Conservation (phyloP, 2,113 vertebrate genomes). For the Zosterops borbonicus region DNA sequence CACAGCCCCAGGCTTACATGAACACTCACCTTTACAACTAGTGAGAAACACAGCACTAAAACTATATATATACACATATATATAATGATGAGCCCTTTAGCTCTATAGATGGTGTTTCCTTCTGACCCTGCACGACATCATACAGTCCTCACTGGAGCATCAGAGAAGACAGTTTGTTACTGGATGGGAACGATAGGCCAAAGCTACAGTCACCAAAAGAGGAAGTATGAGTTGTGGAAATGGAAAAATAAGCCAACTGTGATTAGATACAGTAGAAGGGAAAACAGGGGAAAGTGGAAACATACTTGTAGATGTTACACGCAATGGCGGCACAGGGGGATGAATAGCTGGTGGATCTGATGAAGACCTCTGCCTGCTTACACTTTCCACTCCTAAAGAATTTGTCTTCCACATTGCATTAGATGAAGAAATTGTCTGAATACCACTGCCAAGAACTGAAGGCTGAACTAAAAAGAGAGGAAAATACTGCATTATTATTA, state of each 20-base stretch:
- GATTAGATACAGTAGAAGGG: conserved; percentile 58
- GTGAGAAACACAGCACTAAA: background rate
- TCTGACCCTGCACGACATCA: background rate
- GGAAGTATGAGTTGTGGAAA: conserved; percentile 61
- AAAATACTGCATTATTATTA: conserved; percentile 76
- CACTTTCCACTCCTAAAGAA: conserved; percentile 82
- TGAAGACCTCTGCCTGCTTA: conserved; percentile 92
- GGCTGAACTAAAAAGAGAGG: conserved; percentile 84
- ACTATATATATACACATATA: background rate
- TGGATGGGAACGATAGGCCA: conserved; percentile 17
- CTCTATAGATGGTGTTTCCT: background rate
- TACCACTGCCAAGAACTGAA: conserved; percentile 78
- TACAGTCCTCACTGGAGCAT: background rate
- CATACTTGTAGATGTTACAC: conserved; percentile 93
- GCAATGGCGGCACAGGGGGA: conserved; percentile 91
- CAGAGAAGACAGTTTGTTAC: conserved; percentile 6
- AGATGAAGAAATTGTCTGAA: conserved; percentile 82
- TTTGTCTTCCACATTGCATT: conserved; percentile 88
- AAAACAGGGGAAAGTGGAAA: conserved; percentile 63
- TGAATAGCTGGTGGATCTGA: conserved; percentile 98
- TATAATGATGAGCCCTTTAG: background rate
- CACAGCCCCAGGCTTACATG: background rate
- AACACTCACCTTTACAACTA: background rate
- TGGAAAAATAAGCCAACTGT: conserved; percentile 59
- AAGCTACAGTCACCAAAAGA: conserved; percentile 54